Base-by-base conservation (phyloP, 1,140 invertebrate genomes). In the Apis florea region DNA sequence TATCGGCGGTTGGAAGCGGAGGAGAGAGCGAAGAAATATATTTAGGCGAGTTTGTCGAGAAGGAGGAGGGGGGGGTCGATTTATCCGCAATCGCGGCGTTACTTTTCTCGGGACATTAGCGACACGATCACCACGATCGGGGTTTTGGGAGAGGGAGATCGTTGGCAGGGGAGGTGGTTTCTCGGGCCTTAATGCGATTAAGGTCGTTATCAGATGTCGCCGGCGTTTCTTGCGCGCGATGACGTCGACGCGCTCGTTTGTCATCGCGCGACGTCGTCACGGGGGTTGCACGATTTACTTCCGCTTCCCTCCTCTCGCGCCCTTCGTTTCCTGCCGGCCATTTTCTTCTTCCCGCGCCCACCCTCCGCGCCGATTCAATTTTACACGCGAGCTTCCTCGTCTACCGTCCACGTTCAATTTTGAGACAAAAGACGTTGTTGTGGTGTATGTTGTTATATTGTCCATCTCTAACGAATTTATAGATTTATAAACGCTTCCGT, bases 191-290 rank as follows among this genome's bases (percentile, higher is more conserved):
- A 91, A 91, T 91, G 89, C 91, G 91, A 93, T 92, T 93, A 92
- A 89, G 88, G 89, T 81, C 90, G 90, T 92, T 93, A 93, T 93
- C 93, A 93, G 93, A 93, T 93, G 92, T 93, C 92, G 90, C 88
- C 90, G 90, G 84, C 89, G 90, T 89, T 91, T 92, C 87, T 91
- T 83, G 89, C 88, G 89, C 88, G 71, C 83, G 89, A 88, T 90
- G 90, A 92, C 89, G 91, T 90, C 87, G 88, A 71, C 79, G 79
- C 40, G 88, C 90, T 93, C 93, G 89, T 93, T 93, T 93, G 92
- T 93, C 93, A 93, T 93, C 90, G 90, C 90, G 89, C 92, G 92
- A 93, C 92, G 89, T 89, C 89, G 90, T 88, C 90, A 90, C 89
- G 90, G 89, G 89, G 91, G 90, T 83, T 91, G 90, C 90, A 90